Base-by-base conservation (phyloP, 2,113 vertebrate genomes). In the Dipodomys stephensi region DNA sequence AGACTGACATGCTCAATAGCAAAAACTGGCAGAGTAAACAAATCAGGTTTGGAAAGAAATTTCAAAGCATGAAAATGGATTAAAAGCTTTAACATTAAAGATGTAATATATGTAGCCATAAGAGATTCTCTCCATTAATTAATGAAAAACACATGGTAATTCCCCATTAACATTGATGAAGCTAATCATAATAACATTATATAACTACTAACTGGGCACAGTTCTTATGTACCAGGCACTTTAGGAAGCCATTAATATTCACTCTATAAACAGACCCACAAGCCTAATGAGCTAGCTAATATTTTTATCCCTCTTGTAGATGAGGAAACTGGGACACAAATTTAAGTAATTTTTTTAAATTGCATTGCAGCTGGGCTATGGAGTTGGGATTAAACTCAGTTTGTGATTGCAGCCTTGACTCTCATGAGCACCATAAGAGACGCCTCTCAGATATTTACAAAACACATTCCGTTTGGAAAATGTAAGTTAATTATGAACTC, bases 1-100 rank as follows among this genome's bases (percentile, higher is more conserved):
- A 85, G 32, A 57, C 5, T 13, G 2, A 60, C 15, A 65, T 0
- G 7, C 46, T 79, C 6, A 28, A 12, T 57, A 15, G 60, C 74
- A 49, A 87, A 90, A 83, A 4, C 22, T 27, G 69, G 49, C 53
- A 15, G 1, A 7, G 6, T 32, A 71, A 77, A 62, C 6, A n/a
- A 28, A 62, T 44, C 30, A 20, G 13, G 8, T 72, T 71, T 71
- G 32, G 68, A 76, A 92, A 92, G 25, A 79, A 87, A 87, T 35
- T 87, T 90, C 35, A 62, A 25, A 91, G 30, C 35, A 81, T 92
- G 46, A 93, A 90, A 92, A 95, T 46, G 19, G 18, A 10, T 46
- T 87, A n/a, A 83, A 77, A 83, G 16, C 67, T 74, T 30, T 80
- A 88, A 93, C 27, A n/a, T 22, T 85, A 76, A 72, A 82, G 57